Evolutionary conservation across 2,797 vertebrate genomes (phyloP), one percentile per base, ranked within the genome.

Genomic region (Meriones psammophilus): DNA sequence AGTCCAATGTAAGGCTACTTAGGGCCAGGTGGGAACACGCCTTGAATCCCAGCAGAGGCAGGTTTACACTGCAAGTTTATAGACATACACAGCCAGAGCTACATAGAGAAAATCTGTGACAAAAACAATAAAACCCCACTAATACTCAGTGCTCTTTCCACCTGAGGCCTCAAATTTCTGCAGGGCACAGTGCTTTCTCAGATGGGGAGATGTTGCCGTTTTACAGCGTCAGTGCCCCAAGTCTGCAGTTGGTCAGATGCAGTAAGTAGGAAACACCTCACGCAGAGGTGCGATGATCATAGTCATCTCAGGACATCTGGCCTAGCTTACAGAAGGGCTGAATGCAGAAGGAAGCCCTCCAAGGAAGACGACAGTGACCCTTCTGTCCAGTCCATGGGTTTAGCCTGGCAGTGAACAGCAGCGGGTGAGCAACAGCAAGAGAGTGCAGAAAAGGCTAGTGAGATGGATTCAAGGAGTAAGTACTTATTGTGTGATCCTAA

Each of bases 171-270:
- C 18, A 71, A 9, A 58, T 30, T 56, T 81, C 30, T 50, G 0
- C 7, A 39, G 62, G 28, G 50, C 3, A 62, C 3, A 62, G 6
- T 30, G 28, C 68, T 28, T 80, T 22, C n/a, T 71, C 20, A 64
- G n/a, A 77, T 15, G 90, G 87, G 39, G 39, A 50, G 17, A 62
- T 22, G 5, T 39, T 33, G 6, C 30, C 46, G 66, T 39, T 66
- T 77, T 0, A 0, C 5, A 64, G 56, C 1, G 0, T 17, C 6
- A 39, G 69, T 42, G 42, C 50, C 80, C 12, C 33, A 5, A 73
- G 50, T 93, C 7, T 88, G 42, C 3, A 58, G 91, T 69, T 60
- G 46, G 9, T 30, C 39, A 2, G 46, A 79, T 50, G 62, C 66
- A 92, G 74, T 54, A 60, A 69, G 79, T 0, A 88, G n/a, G n/a